phyloP scores from a whole-genome alignment of 2,113 vertebrate genomes.

The Salminus brasiliensis region DNA sequence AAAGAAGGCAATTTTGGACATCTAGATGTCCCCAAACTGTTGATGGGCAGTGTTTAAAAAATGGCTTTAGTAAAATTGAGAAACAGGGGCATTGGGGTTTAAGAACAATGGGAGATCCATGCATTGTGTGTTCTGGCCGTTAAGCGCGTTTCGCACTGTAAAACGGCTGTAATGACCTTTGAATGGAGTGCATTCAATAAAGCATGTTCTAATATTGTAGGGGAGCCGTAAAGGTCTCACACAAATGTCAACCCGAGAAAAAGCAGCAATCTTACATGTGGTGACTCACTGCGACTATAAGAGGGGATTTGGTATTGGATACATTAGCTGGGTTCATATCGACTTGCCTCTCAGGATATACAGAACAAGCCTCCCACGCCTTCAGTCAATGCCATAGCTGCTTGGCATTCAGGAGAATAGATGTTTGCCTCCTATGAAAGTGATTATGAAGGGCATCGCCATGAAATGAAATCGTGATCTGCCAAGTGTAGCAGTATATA shows the following conservation, averaged over 20 bases:
- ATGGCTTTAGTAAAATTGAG: too few species aligned
- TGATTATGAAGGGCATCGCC: background rate
- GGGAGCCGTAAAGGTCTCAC: conserved; percentile 12
- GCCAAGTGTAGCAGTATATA: background rate
- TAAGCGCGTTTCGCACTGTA: background rate
- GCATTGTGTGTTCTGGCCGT: background rate
- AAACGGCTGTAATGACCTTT: background rate
- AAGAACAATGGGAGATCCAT: background rate
- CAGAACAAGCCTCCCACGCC: background rate
- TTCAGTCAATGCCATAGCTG: background rate
- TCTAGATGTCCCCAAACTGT: too few species aligned
- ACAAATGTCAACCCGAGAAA: conserved; percentile 5
- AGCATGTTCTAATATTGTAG: background rate
- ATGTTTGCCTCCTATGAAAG: background rate
- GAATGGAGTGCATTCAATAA: background rate
- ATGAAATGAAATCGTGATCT: background rate
- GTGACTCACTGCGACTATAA: background rate
- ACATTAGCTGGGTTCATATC: background rate
- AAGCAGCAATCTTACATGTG: background rate
- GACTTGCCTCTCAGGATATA: background rate
- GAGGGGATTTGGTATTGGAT: background rate
- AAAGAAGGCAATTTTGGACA: too few species aligned
- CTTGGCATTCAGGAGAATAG: background rate
- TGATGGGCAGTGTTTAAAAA: too few species aligned
- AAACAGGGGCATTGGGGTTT: too few species aligned